Percentiles rank a stretch among this genome's conserved stretches.
Conservation (phyloP, 2,113 vertebrate genomes). For the Nibea albiflora region DNA sequence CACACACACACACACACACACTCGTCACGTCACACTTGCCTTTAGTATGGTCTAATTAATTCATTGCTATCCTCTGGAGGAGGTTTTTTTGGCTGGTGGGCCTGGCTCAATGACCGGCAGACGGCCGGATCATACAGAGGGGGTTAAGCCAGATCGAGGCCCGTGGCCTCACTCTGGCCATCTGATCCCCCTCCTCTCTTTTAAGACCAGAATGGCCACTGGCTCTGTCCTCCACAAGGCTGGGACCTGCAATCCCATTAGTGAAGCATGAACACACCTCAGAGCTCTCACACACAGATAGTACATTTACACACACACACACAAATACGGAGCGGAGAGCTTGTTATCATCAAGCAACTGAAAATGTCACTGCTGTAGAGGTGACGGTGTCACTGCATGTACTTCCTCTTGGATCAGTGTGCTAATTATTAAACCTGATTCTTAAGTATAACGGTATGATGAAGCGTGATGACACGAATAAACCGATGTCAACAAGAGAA, state of each 20-base stretch:
- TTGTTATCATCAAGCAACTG: constrained; percentile 6
- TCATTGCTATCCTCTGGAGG: constrained; percentile 75
- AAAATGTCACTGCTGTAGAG: background rate
- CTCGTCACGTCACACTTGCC: constrained; percentile 46
- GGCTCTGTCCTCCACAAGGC: constrained; percentile 56
- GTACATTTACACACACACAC: background rate
- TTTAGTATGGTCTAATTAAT: constrained; percentile 79
- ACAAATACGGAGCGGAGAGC: constrained; percentile 14
- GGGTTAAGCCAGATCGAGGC: constrained; percentile 64
- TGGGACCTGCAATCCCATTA: constrained; percentile 76
- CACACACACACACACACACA: background rate
- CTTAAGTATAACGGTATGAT: background rate
- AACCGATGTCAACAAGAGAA: background rate
- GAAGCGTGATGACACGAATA: background rate
- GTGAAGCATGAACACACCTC: constrained; percentile 65
- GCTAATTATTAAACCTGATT: constrained; percentile 3
- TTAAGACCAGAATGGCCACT: constrained; percentile 54
- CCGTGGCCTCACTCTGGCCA: constrained; percentile 73
- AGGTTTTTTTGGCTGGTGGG: constrained; percentile 66
- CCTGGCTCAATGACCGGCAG: constrained; percentile 71
- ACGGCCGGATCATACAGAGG: constrained; percentile 63
- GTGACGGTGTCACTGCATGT: background rate
- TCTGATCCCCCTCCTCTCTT: constrained; percentile 72
- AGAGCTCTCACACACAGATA: background rate
- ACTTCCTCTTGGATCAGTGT: background rate